These are phyloP conservation scores for Antigone vipio DNA, from an alignment of 2,113 vertebrate genomes.

Conservation along the genomic window DNA sequence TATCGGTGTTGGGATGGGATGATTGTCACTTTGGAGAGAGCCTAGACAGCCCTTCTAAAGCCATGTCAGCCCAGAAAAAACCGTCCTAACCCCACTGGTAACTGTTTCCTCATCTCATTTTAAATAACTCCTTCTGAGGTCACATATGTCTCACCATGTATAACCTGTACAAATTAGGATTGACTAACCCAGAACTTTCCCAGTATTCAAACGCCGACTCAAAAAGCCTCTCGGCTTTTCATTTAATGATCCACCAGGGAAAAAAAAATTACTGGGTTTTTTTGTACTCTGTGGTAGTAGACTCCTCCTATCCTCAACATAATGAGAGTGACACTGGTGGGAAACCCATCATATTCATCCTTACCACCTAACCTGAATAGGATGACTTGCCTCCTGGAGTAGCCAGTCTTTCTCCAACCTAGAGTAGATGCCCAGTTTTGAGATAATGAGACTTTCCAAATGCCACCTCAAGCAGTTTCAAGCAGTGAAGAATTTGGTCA, in stretches of 20 bases:
- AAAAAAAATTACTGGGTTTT: not conserved
- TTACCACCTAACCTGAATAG: not conserved
- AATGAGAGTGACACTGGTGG: not conserved
- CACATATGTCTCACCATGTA: not conserved
- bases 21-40: not conserved
- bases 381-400: not conserved
- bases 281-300: not conserved
- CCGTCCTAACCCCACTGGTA: not conserved
- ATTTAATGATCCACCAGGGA: not conserved
- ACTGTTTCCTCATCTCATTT: not conserved
- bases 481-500: not conserved
- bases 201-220: not conserved
- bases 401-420: not conserved
- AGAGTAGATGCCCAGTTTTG: not conserved
- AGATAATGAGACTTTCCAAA: not conserved
- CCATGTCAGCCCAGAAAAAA: not conserved
- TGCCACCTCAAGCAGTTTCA: not conserved
- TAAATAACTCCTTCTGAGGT: not conserved
- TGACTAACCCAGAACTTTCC: not conserved
- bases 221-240: not conserved
- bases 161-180: not conserved
- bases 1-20: not conserved
- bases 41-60: not conserved
- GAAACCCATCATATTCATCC: not conserved
- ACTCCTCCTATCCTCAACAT: not conserved